Base-by-base conservation (phyloP, 2,113 vertebrate genomes). In the Montifringilla adamsi region DNA sequence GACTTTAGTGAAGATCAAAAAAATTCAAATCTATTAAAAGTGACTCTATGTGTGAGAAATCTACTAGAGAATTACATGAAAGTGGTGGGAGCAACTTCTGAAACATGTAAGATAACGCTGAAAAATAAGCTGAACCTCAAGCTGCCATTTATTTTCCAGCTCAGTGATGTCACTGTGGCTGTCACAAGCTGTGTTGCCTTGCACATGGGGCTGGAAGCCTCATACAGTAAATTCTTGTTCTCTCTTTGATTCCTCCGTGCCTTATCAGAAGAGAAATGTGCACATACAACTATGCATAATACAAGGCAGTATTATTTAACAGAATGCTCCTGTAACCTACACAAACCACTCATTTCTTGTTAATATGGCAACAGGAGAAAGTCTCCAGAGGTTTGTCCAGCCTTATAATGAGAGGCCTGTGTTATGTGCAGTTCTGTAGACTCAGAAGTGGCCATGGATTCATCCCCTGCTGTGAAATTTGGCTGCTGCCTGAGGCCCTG, bases 1-100 rank as follows among this genome's bases (percentile, higher is more conserved):
- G 80, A 93, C 49, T 86, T 92, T 92, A 87, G 30, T 88, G 89
- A 95, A 95, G 96, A 94, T 96, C 62, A 97, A 95, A 95, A 90
- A 89, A 87, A 94, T 84, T 96, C 93, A 93, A 83, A 95, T 95
- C 66, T 87, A 92, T 95, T 96, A 88, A 86, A 95, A 95, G 52
- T 91, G 39, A 92, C 63, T 96, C 53, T 83, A 37, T 63, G 26
- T 95, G 74, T 93, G 87, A 93, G 79, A 95, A 96, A 87, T 96
- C 77, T 97, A 67, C 85, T 76, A 77, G 63, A 90, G 94, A 95
- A 92, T 95, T 94, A 69, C 77, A 91, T 94, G 66, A 91, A 94
- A 95, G 92, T 82, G 47, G 41, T 55, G 83, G 64, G 35, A 95
- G 64, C 87, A 43, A 59, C 60, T 83, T 92, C 93, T 90, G 87